phyloP scores from a whole-genome alignment of 2,797 vertebrate species.

The Xerus rutilus region DNA sequence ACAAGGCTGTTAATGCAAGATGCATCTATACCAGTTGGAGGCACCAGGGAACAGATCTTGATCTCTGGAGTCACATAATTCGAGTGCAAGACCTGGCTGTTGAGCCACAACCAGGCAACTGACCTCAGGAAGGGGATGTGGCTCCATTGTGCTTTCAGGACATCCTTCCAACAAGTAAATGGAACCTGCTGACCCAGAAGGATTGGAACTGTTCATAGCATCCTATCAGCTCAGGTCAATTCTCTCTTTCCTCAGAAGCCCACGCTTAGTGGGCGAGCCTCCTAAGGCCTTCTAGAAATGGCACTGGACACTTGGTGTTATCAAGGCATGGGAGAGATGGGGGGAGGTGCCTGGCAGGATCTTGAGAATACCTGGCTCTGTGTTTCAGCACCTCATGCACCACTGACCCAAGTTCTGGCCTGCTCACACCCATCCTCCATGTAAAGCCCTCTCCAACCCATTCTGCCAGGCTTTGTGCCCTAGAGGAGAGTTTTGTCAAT shows the following conservation, averaged over 20 bases:
- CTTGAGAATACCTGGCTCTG: no score
- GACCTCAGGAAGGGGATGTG: background rate
- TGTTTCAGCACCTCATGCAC: no score
- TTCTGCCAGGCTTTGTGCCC: no score
- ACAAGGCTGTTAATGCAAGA: background rate
- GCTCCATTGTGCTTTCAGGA: background rate
- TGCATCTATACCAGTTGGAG: background rate
- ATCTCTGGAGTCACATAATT: no score
- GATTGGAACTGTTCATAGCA: fast-evolving
- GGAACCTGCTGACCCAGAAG: background rate
- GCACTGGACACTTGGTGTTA: no score
- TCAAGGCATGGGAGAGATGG: no score
- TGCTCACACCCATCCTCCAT: no score
- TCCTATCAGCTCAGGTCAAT: fast-evolving
- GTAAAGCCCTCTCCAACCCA: no score
- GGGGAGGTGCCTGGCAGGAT: no score
- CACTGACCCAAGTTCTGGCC: no score
- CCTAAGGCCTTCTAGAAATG: background rate
- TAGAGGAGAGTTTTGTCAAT: no score
- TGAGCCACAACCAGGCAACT: background rate
- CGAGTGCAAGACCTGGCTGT: no score
- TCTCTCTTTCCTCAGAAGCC: background rate
- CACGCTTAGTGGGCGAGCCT: fast-evolving
- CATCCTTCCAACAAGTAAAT: background rate
- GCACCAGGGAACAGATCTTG: background rate